A percentile compares a stretch with the other conserved stretches of the same genome.
Evolutionary conservation across 2,888 invertebrate species (phyloP).

Genomic region (Polydrusus pterygomalis): DNA sequence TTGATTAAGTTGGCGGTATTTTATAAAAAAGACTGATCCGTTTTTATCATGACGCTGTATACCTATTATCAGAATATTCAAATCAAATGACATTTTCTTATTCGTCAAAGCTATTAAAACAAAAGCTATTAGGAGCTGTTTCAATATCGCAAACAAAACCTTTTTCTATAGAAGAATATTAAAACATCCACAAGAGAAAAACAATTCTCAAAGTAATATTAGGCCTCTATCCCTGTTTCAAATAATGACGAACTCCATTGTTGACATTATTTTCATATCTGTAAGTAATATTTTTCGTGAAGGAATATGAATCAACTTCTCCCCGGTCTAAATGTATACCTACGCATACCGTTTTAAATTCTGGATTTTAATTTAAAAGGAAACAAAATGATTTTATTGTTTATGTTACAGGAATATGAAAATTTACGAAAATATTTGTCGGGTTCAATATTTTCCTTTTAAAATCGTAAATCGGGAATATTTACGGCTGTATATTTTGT

Average conservation of each 20-base stretch:
- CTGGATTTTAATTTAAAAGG: slow-evolving; percentile 1
- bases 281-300: slow-evolving; percentile 36
- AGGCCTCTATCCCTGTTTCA: slow-evolving; percentile 19
- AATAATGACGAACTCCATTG: slow-evolving; percentile 37
- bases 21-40: too few relatives aligned
- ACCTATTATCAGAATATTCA: not conserved
- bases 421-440: too few relatives aligned
- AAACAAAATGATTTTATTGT: slow-evolving; percentile 15
- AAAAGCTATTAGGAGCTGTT: slow-evolving; percentile 6
- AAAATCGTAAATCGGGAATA: too few relatives aligned
- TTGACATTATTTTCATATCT: slow-evolving; percentile 45
- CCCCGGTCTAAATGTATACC: not conserved
- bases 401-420: not conserved
- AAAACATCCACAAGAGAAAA: slow-evolving; percentile 22
- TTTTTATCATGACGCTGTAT: too few relatives aligned
- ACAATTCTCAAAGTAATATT: slow-evolving; percentile 25
- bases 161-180: slow-evolving; percentile 18
- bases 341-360: slow-evolving; percentile 9
- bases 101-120: not conserved
- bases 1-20: too few relatives aligned
- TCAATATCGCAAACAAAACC: slow-evolving; percentile 8
- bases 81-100: not conserved
- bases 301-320: slow-evolving; percentile 22
- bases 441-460: not conserved
- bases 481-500: too few relatives aligned